Percentiles rank a stretch among this genome's conserved stretches.
These are phyloP conservation scores for Standfussiana lucernea DNA, from an alignment of 2,888 invertebrate species.

Conservation along the genomic window DNA sequence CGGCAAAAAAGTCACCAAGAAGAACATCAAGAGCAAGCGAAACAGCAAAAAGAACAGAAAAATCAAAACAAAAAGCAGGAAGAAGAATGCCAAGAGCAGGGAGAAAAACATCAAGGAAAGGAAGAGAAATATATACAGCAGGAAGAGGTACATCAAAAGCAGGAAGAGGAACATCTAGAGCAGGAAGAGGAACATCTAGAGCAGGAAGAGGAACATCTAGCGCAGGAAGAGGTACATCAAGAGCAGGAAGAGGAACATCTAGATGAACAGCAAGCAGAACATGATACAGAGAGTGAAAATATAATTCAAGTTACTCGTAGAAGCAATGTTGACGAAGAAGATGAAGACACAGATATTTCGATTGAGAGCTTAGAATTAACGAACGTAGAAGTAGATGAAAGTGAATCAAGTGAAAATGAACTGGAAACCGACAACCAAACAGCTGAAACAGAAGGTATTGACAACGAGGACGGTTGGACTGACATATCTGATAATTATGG, in stretches of 20 bases:
- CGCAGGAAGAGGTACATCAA: background rate
- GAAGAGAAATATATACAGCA: too few relatives aligned
- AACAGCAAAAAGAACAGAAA: slow-evolving; percentile 10
- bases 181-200: too few relatives aligned
- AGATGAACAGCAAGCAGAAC: slow-evolving; percentile 22
- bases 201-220: too few relatives aligned
- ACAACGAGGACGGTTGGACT: slow-evolving; percentile 28
- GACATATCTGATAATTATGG: slow-evolving; percentile 26
- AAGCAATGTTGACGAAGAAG: slow-evolving; percentile 1
- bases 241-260: too few relatives aligned
- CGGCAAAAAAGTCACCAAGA: slow-evolving; percentile 13
- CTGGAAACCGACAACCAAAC: slow-evolving; percentile 24
- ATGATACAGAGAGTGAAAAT: slow-evolving; percentile 21
- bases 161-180: too few relatives aligned
- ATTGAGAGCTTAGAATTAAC: slow-evolving; percentile 26
- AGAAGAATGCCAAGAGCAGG: slow-evolving; percentile 3
- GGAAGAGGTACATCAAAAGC: too few relatives aligned
- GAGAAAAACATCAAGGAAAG: too few relatives aligned
- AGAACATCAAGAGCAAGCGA: slow-evolving; percentile 9
- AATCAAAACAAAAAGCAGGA: slow-evolving; percentile 12
- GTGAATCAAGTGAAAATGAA: slow-evolving; percentile 23
- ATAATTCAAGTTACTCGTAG: slow-evolving; percentile 26
- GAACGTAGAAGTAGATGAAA: slow-evolving; percentile 11
- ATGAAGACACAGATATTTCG: slow-evolving; percentile 25
- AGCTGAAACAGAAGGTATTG: slow-evolving; percentile 30